phyloP scores from a whole-genome alignment of 2,888 invertebrate genomes.

The Drosophila birchii region DNA sequence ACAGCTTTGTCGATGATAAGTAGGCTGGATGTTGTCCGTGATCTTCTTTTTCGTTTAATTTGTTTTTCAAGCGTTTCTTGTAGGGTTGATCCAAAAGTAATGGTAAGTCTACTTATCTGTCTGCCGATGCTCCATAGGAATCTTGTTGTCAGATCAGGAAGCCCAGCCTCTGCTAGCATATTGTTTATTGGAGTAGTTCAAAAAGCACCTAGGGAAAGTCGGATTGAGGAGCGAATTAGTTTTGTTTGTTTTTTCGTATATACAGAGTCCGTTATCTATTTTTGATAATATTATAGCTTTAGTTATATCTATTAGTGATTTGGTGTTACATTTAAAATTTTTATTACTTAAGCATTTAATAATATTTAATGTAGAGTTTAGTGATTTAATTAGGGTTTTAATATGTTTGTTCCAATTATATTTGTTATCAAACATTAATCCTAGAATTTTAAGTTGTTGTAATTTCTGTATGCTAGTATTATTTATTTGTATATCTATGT shows the following conservation, averaged over 20 bases:
- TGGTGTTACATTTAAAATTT: too few species aligned
- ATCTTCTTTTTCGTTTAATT: background rate
- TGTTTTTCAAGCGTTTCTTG: background rate
- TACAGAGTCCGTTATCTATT: too few species aligned
- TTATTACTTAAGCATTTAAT: too few species aligned
- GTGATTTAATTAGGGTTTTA: too few species aligned
- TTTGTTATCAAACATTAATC: background rate
- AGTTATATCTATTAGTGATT: too few species aligned
- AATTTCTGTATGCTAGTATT: conserved; percentile 1
- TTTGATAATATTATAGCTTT: too few species aligned
- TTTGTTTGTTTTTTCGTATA: too few species aligned
- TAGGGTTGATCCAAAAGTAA: background rate
- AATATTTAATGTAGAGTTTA: too few species aligned
- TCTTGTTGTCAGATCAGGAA: background rate
- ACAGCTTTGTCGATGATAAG: background rate
- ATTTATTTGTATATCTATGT: background rate
- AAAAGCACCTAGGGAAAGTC: background rate
- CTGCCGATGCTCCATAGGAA: background rate
- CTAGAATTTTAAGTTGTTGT: background rate
- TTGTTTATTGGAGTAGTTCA: background rate
- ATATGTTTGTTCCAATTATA: background rate
- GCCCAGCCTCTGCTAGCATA: background rate
- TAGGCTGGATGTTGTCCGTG: background rate
- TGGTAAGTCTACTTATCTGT: background rate
- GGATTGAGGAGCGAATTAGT: background rate